Evolutionary conservation across 2,888 invertebrate species (phyloP), one percentile per base, ranked within the genome.

Genomic region (Tuberolachnus salignus): DNA sequence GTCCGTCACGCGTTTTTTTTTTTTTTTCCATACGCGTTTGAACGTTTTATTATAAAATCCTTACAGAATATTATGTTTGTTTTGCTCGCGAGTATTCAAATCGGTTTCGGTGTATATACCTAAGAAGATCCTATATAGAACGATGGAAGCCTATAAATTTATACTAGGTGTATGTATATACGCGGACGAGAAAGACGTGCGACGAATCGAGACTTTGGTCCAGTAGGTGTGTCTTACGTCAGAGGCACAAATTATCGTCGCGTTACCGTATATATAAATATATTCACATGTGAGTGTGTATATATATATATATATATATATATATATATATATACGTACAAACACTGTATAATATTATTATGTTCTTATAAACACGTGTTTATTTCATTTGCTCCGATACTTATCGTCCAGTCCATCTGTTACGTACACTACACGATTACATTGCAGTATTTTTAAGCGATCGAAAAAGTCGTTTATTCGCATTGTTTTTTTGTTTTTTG

Each of bases 191-290:
- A 21, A 10, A n/a, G 23, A 42, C 44, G 11, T 1, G 23, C n/a
- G 23, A 71, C 23, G 57, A 23, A 70, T 19, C 71, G 26, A 59
- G 59, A 34, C 46, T 4, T 14, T 13, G 44, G 16, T 23, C 23
- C 66, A 11, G 21, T 71, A n/a, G 71, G 71, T n/a, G 71, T 57
- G n/a, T 46, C 46, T 34, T n/a, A 44, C 57, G 70, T 57, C 70
- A 44, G 55, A n/a, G 57, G 55, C 70, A 70, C 70, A n/a, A 70
- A 71, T 59, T 71, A 59, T 59, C 71, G 71, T 71, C 55, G n/a
- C 46, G 44, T 44, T 46, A 46, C 16, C 44, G 16, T 59, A 59
- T n/a, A n/a, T n/a, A n/a, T n/a, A n/a, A n/a, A n/a, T n/a, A n/a
- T n/a, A n/a, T n/a, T n/a, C n/a, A n/a, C n/a, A n/a, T n/a, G n/a